Evolutionary conservation across 2,888 invertebrate genomes (phyloP).

Genomic region (Eupithecia vulgata): DNA sequence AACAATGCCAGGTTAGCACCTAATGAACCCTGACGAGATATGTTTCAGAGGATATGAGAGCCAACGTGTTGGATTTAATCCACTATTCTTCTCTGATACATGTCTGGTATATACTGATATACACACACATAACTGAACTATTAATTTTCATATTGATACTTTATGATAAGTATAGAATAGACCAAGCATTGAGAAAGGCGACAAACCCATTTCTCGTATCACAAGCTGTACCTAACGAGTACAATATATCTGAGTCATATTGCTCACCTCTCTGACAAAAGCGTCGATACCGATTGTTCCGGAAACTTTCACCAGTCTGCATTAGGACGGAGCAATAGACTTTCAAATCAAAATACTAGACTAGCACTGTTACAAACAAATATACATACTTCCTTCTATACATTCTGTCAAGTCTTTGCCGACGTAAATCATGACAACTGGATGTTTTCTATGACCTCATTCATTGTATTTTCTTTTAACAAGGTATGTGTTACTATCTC

Average conservation of each 20-base stretch:
- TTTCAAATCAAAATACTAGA: background rate
- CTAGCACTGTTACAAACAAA: background rate
- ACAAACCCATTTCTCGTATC: conserved; percentile 4
- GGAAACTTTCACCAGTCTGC: conserved; percentile 11
- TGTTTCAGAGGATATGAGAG: conserved; percentile 14
- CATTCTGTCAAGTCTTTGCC: background rate
- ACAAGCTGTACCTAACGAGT: background rate
- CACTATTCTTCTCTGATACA: background rate
- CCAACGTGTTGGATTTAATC: background rate
- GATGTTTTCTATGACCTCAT: background rate
- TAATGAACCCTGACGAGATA: conserved; percentile 30
- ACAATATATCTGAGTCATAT: background rate
- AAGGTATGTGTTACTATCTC: background rate
- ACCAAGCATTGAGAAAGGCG: background rate
- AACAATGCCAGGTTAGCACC: conserved; percentile 37
- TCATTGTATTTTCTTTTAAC: conserved; percentile 16
- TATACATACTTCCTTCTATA: no score
- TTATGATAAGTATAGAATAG: background rate
- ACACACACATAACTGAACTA: background rate
- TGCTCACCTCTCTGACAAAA: conserved; percentile 9
- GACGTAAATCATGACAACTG: background rate
- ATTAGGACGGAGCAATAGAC: background rate
- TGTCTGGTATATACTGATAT: no score
- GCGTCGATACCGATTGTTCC: conserved; percentile 9
- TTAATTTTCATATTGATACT: background rate